phyloP scores from a whole-genome alignment of 2,888 invertebrate species.

The Macrophya annulata region DNA sequence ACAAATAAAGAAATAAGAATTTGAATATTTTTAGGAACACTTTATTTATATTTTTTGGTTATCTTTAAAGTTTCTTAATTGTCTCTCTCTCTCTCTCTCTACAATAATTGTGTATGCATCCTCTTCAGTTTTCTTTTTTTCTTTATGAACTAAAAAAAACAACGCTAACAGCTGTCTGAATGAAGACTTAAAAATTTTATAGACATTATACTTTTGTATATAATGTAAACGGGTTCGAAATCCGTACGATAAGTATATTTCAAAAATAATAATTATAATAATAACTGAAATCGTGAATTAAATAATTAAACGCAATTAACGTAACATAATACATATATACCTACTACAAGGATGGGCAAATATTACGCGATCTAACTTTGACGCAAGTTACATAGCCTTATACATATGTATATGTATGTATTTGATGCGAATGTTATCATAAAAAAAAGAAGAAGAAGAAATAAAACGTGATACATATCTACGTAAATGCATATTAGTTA shows the following conservation, averaged over 20 bases:
- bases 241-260: not conserved
- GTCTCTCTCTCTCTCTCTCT: too few species aligned
- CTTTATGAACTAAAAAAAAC: not conserved
- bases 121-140: not conserved
- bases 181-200: not conserved
- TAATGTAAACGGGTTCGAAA: not conserved
- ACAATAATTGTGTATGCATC: too few species aligned
- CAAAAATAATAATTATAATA: not conserved
- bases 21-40: not conserved
- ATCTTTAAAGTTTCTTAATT: too few species aligned
- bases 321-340: not conserved
- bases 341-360: not conserved
- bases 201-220: too few species aligned
- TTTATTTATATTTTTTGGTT: too few species aligned
- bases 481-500: not conserved
- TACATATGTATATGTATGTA: not conserved
- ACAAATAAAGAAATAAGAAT: too few species aligned
- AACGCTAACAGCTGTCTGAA: not conserved
- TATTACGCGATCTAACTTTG: not conserved
- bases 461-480: not conserved
- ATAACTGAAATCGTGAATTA: not conserved
- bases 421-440: conserved; percentile 2
- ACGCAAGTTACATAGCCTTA: not conserved
- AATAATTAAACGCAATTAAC: not conserved
- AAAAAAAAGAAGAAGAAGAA: not conserved